phyloP scores from a whole-genome alignment of 1,140 invertebrate genomes.

The Halyomorpha halys region DNA sequence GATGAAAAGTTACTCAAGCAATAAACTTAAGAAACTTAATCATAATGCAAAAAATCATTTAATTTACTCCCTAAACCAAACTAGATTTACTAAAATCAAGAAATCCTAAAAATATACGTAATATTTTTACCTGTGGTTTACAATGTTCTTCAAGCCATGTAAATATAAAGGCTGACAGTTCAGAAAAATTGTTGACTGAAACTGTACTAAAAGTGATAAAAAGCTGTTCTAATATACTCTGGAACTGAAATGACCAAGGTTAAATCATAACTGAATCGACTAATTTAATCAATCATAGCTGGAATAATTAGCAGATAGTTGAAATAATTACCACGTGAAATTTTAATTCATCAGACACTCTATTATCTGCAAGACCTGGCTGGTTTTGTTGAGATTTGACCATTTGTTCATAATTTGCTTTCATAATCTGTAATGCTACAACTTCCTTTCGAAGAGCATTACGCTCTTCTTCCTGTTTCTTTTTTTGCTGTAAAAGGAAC shows the following conservation, averaged over 20 bases:
- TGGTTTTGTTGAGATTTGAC: slow-evolving; percentile 91
- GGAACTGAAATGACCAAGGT: slow-evolving; percentile 57
- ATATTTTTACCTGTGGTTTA: slow-evolving; percentile 76
- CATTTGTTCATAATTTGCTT: slow-evolving; percentile 89
- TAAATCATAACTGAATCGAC: neutral
- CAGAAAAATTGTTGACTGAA: slow-evolving; percentile 82
- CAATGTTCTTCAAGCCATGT: slow-evolving; percentile 95
- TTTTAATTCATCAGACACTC: slow-evolving; percentile 87
- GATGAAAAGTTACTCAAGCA: no score
- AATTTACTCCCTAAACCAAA: no score
- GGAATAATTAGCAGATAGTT: neutral
- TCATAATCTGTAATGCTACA: slow-evolving; percentile 83
- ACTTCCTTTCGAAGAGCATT: slow-evolving; percentile 91
- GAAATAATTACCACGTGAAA: slow-evolving; percentile 75
- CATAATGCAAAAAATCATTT: no score
- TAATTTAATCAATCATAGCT: neutral
- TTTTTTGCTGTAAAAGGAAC: slow-evolving; percentile 81
- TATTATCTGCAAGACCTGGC: slow-evolving; percentile 71
- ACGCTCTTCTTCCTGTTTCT: slow-evolving; percentile 85
- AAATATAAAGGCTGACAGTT: slow-evolving; percentile 86
- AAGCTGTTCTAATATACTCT: slow-evolving; percentile 85
- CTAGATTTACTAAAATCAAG: no score
- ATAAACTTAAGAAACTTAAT: no score
- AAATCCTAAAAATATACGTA: no score
- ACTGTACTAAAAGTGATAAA: slow-evolving; percentile 83